Conservation (phyloP, 2,888 invertebrate species). For the Leptinotarsa rubiginosa region DNA sequence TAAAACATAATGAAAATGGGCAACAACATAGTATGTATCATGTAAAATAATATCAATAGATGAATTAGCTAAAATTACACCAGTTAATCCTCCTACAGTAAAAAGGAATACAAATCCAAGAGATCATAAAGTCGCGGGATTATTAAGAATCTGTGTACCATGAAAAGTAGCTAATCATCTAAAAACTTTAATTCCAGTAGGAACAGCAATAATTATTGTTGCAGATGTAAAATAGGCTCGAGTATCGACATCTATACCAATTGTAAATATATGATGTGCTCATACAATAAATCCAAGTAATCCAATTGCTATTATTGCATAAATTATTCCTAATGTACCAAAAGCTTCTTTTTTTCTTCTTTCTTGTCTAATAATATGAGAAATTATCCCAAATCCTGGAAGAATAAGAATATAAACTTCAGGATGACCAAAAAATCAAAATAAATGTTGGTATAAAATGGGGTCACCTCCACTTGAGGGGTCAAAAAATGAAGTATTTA, state of each 20-base stretch:
- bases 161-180: constrained; percentile 80
- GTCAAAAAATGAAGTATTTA: constrained; percentile 86
- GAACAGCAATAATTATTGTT: constrained; percentile 88
- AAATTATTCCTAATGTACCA: constrained; percentile 35
- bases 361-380: constrained; percentile 81
- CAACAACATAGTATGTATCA: constrained; percentile 78
- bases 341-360: constrained; percentile 65
- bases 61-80: constrained; percentile 78
- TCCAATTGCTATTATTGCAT: constrained; percentile 84
- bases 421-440: constrained; percentile 90
- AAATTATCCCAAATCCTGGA: constrained; percentile 77
- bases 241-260: constrained; percentile 86
- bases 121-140: constrained; percentile 74
- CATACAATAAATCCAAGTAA: constrained; percentile 86
- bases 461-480: constrained; percentile 85
- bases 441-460: constrained; percentile 84
- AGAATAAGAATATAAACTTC: constrained; percentile 80
- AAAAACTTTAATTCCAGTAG: constrained; percentile 88
- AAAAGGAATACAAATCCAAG: constrained; percentile 84
- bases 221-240: constrained; percentile 87
- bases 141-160: constrained; percentile 74
- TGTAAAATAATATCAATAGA: constrained; percentile 82
- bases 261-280: constrained; percentile 88
- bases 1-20: constrained; percentile 38
- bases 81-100: constrained; percentile 80